Conservation (phyloP, 2,888 invertebrate species). For the Polyploca ridens region DNA sequence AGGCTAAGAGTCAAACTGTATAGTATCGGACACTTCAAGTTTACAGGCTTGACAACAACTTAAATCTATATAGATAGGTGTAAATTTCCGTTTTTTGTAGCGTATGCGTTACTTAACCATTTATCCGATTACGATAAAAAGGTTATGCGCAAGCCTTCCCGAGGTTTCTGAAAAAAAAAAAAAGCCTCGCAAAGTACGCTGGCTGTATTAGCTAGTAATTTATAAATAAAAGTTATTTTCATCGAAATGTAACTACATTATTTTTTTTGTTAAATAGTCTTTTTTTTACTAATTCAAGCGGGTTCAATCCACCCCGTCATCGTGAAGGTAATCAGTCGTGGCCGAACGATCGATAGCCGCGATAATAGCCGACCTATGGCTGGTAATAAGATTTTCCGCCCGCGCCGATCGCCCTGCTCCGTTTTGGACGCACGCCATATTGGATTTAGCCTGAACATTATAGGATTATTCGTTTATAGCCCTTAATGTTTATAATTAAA, state of each 20-base stretch:
- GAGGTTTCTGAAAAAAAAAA: no score
- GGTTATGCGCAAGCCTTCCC: no score
- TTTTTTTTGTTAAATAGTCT: not conserved
- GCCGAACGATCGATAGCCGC: constrained; percentile 12
- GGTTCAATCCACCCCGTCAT: constrained; percentile 12
- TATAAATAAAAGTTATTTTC: no score
- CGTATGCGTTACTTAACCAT: no score
- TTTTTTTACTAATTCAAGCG: not conserved
- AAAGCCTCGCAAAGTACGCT: no score
- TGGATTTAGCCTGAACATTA: constrained; percentile 64
- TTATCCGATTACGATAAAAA: no score
- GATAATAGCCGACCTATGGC: constrained; percentile 20
- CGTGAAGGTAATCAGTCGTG: constrained; percentile 1
- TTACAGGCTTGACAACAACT: no score
- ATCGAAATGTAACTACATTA: not conserved
- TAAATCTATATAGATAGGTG: no score
- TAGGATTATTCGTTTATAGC: constrained; percentile 49
- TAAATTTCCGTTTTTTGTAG: no score
- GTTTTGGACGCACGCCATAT: constrained; percentile 61
- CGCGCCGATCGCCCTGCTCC: constrained; percentile 32
- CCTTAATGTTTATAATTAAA: not conserved
- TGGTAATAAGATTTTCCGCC: constrained; percentile 47
- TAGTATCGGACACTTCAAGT: no score
- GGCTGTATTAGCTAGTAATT: no score
- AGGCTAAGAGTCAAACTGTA: no score